Conservation (phyloP, 1,140 invertebrate species). For the Drosophila melanica region DNA sequence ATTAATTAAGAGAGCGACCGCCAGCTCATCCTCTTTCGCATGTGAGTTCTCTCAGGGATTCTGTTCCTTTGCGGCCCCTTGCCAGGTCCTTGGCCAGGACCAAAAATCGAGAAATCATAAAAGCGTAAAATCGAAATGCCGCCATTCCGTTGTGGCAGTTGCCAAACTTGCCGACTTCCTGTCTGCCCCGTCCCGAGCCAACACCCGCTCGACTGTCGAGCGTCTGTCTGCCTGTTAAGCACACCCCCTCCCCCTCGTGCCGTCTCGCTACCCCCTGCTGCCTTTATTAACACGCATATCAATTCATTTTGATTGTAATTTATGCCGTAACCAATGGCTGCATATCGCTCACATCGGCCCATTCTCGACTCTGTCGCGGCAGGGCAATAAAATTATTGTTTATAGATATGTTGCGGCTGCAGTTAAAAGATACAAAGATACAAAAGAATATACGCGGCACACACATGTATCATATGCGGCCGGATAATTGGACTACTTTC, state of each 20-base stretch:
- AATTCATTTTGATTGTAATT: constrained; percentile 82
- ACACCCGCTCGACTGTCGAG: background rate
- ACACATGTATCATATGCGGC: constrained; percentile 48
- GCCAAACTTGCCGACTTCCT: constrained; percentile 66
- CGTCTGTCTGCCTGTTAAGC: constrained; percentile 6
- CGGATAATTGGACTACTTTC: constrained; percentile 58
- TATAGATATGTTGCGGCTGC: constrained; percentile 76
- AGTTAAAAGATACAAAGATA: constrained; percentile 62
- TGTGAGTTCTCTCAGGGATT: constrained; percentile 2
- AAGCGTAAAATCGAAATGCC: constrained; percentile 80
- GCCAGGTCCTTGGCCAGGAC: background rate
- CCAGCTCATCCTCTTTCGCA: constrained; percentile 22
- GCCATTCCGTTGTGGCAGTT: constrained; percentile 73
- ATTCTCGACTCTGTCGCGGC: constrained; percentile 8
- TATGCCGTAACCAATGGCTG: constrained; percentile 79
- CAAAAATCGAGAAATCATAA: constrained; percentile 77
- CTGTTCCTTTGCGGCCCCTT: constrained; percentile 8
- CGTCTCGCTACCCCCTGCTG: background rate
- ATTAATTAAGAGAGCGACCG: constrained; percentile 72
- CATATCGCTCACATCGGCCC: constrained; percentile 74
- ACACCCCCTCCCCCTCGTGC: background rate
- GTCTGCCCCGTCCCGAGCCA: constrained; percentile 20
- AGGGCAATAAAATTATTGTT: constrained; percentile 77
- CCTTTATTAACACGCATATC: constrained; percentile 81
- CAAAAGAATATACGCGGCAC: constrained; percentile 6